Evolutionary conservation across 2,888 invertebrate genomes (phyloP), one percentile per base, ranked within the genome.

Genomic region (Chrysodeixis includens): DNA sequence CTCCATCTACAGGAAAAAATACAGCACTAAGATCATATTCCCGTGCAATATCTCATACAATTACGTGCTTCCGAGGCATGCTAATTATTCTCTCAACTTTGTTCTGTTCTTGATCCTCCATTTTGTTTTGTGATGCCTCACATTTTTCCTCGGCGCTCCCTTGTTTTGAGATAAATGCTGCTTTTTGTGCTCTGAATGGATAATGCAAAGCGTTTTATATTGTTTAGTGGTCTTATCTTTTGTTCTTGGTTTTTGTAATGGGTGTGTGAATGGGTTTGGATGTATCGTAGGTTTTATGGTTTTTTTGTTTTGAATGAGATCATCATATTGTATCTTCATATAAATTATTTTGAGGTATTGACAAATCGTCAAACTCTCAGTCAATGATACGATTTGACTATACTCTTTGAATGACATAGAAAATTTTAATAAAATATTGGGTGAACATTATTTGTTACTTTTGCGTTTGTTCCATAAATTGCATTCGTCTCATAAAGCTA

Each of bases 1-100:
- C 46, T 18, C 20, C 18, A 20, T 49, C 46, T 49, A 1, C 12
- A 7, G 8, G 8, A 18, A 18, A 46, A 18, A 18, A 10, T 4
- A 7, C 8, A 54, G 14, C 16, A 63, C 14, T 53, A 61, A 77
- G 68, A 73, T 46, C 73, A 74, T 68, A 71, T 64, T 78, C 63
- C 67, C 58, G 55, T 60, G 69, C 71, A 78, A 73, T 79, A 74
- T 79, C 66, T 78, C 66, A 69, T 65, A 76, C 66, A 71, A 78
- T 72, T 74, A 77, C 80, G 79, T 79, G 78, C 82, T 72, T 64
- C 65, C 66, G 22, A 67, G 75, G 69, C 66, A 76, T 70, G 83
- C 88, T 90, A 91, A 91, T 91, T 91, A 90, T 87, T 83, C 90
- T 87, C 89, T 90, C 82, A 81, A 88, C 80, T 86, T 83, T 83